A percentile compares a stretch with the other conserved stretches of the same genome.
Evolutionary conservation across 2,113 vertebrate genomes (phyloP).

Genomic region (Zosterops japonicus): DNA sequence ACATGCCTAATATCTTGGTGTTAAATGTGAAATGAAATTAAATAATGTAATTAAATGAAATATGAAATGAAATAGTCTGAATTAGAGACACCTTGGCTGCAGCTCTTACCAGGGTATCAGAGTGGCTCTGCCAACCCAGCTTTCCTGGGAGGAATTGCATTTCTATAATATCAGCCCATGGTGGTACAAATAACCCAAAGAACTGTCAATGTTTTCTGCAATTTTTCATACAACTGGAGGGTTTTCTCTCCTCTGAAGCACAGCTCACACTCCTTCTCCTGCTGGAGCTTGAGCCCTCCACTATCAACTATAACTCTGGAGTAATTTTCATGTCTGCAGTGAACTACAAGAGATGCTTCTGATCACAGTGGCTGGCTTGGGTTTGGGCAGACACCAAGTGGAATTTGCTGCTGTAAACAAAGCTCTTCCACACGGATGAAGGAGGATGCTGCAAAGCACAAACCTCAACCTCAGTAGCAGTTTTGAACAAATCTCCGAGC

Average conservation of each 20-base stretch:
- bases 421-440: not conserved
- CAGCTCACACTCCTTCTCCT: not conserved
- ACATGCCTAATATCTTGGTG: not conserved
- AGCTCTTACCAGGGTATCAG: not conserved
- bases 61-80: not conserved
- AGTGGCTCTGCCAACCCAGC: not conserved
- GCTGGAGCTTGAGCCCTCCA: not conserved
- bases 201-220: not conserved
- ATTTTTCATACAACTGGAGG: not conserved
- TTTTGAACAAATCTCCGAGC: not conserved
- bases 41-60: not conserved
- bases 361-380: accelerated
- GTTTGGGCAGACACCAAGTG: not conserved
- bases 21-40: not conserved
- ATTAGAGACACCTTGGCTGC: not conserved
- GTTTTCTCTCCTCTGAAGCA: not conserved
- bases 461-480: not conserved
- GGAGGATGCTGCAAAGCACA: not conserved
- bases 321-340: not conserved
- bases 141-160: not conserved
- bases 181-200: not conserved
- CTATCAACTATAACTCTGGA: not conserved
- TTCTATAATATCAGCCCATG: not conserved
- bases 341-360: not conserved
- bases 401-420: not conserved